These are phyloP conservation scores for Craseonycteris thonglongyai DNA, from an alignment of 2,113 vertebrate species.

Conservation along the genomic window DNA sequence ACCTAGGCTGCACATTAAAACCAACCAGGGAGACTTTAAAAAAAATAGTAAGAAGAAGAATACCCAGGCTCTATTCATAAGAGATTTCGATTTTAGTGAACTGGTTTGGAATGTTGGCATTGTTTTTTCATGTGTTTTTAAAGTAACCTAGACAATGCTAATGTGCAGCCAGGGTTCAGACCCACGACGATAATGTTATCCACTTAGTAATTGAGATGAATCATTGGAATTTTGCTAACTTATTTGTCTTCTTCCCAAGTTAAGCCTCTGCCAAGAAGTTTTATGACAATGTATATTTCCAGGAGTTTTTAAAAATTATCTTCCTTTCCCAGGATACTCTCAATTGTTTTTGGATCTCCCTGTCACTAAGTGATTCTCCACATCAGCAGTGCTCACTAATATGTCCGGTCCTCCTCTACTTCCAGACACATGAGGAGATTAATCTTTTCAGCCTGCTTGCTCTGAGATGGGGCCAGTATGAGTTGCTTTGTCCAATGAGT, in stretches of 20 bases:
- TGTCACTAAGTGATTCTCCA: not conserved
- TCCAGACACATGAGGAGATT: not conserved
- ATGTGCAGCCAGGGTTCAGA: not conserved
- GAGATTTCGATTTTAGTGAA: not conserved
- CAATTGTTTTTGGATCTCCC: not conserved
- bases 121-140: conserved; percentile 30
- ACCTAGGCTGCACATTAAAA: not conserved
- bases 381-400: not conserved
- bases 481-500: not conserved
- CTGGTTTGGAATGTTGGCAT: not conserved
- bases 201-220: not conserved
- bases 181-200: not conserved
- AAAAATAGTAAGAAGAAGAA: not conserved
- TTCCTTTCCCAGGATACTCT: conserved; percentile 29
- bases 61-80: not conserved
- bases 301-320: not conserved
- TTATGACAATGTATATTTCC: not conserved
- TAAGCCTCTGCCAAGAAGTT: not conserved
- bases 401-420: not conserved
- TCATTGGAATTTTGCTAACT: conserved; percentile 20
- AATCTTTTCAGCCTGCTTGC: not conserved
- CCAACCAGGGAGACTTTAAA: not conserved
- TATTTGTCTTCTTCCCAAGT: not conserved
- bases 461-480: not conserved
- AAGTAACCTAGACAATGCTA: conserved; percentile 44